A percentile compares a stretch with the other conserved stretches of the same genome.
Conservation (phyloP, 2,888 invertebrate genomes). For the Aproaerema taeniolella region DNA sequence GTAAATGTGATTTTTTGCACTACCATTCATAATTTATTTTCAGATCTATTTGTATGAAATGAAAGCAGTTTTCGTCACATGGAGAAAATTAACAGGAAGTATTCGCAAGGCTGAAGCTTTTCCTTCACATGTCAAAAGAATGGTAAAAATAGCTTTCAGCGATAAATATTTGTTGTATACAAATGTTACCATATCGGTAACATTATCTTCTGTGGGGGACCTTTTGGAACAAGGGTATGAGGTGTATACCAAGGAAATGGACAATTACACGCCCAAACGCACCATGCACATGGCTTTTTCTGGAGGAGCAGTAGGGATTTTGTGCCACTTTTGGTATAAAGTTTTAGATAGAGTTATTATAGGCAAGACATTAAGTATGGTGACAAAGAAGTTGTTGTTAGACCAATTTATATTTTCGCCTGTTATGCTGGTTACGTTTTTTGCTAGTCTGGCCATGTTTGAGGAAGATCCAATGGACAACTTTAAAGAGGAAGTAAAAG, state of each 20-base stretch:
- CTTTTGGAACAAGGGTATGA: constrained; percentile 90
- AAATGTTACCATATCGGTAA: constrained; percentile 88
- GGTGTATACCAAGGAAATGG: constrained; percentile 78
- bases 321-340: constrained; percentile 94
- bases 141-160: constrained; percentile 74
- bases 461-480: constrained; percentile 81
- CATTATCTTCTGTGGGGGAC: constrained; percentile 88
- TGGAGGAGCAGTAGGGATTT: constrained; percentile 86
- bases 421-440: constrained; percentile 87
- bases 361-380: constrained; percentile 82
- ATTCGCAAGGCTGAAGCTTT: constrained; percentile 32
- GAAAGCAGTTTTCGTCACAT: constrained; percentile 48
- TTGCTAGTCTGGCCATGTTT: constrained; percentile 85
- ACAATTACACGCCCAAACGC: constrained; percentile 78
- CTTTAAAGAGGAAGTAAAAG: constrained; percentile 82
- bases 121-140: constrained; percentile 33
- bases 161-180: constrained; percentile 86
- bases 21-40: too few relatives aligned
- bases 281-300: constrained; percentile 88
- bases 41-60: too few relatives aligned
- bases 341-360: constrained; percentile 85
- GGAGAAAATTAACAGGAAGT: constrained; percentile 48
- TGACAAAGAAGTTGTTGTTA: constrained; percentile 86
- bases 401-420: constrained; percentile 95
- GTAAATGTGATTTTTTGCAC: constrained; percentile 15